A percentile compares a stretch with the other conserved stretches of the same genome.
Conservation (phyloP, 2,888 invertebrate genomes). For the Drosophila robusta region DNA sequence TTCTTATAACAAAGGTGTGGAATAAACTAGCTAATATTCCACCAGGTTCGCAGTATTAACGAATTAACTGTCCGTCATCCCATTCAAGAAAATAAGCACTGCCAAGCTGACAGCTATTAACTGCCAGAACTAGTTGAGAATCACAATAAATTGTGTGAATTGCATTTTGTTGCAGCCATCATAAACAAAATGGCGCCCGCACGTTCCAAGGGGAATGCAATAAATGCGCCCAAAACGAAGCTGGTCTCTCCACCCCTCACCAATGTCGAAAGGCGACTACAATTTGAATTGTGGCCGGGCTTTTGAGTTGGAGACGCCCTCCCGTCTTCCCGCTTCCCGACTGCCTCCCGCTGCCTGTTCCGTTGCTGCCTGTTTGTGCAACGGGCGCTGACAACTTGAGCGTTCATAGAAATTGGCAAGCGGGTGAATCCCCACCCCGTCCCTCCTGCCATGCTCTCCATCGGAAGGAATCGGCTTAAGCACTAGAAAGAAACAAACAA, state of each 20-base stretch:
- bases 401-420: slow-evolving; percentile 71
- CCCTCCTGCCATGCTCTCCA: not conserved
- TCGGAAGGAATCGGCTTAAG: slow-evolving; percentile 71
- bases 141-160: slow-evolving; percentile 56
- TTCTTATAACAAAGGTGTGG: not conserved
- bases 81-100: not conserved
- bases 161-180: slow-evolving; percentile 64
- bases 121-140: slow-evolving; percentile 24
- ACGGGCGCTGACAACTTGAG: slow-evolving; percentile 71
- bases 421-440: not conserved
- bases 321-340: not conserved
- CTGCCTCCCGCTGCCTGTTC: not conserved
- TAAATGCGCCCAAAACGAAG: slow-evolving; percentile 38
- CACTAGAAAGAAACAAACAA: slow-evolving; percentile 76
- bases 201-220: slow-evolving; percentile 52
- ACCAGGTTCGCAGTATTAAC: slow-evolving; percentile 1
- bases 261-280: slow-evolving; percentile 32
- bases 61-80: slow-evolving; percentile 1
- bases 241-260: not conserved
- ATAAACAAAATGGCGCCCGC: slow-evolving; percentile 70
- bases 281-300: slow-evolving; percentile 75
- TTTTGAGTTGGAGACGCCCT: slow-evolving; percentile 23
- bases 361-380: slow-evolving; percentile 31
- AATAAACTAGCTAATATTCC: not conserved
- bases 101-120: slow-evolving; percentile 18